Percentiles rank a stretch among this genome's conserved stretches.
Conservation (phyloP, 1,140 invertebrate genomes). For the Olivierus martensii region DNA sequence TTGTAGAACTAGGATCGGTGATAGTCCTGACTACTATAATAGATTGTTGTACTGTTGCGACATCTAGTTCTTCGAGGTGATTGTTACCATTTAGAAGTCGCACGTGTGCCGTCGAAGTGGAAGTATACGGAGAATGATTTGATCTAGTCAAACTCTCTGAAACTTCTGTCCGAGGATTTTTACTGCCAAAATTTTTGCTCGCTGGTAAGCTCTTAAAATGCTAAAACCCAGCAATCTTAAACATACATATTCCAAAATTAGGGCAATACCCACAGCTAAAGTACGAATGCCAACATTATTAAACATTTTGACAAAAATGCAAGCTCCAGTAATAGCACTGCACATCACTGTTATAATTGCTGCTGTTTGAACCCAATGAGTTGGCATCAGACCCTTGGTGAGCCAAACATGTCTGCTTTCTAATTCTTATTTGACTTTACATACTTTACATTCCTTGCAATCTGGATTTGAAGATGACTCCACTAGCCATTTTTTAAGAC, state of each 20-base stretch:
- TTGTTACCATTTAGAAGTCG: no score
- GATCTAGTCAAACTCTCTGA: no score
- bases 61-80: no score
- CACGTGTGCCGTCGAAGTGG: no score
- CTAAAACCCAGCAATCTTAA: slow-evolving; percentile 71
- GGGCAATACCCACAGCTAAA: slow-evolving; percentile 57
- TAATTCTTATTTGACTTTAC: no score
- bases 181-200: slow-evolving; percentile 71
- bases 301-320: slow-evolving; percentile 64
- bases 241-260: slow-evolving; percentile 67
- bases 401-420: slow-evolving; percentile 46
- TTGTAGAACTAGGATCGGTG: no score
- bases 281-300: slow-evolving; percentile 61
- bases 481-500: slow-evolving; percentile 70
- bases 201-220: slow-evolving; percentile 68
- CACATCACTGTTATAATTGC: slow-evolving; percentile 53
- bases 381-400: slow-evolving; percentile 42
- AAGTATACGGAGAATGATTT: no score
- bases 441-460: no score
- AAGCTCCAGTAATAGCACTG: slow-evolving; percentile 55
- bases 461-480: no score
- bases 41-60: no score
- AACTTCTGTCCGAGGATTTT: slow-evolving; percentile 49
- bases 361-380: slow-evolving; percentile 62
- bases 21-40: no score